Conservation (phyloP, 2,113 vertebrate species). For the Rutilus rutilus region DNA sequence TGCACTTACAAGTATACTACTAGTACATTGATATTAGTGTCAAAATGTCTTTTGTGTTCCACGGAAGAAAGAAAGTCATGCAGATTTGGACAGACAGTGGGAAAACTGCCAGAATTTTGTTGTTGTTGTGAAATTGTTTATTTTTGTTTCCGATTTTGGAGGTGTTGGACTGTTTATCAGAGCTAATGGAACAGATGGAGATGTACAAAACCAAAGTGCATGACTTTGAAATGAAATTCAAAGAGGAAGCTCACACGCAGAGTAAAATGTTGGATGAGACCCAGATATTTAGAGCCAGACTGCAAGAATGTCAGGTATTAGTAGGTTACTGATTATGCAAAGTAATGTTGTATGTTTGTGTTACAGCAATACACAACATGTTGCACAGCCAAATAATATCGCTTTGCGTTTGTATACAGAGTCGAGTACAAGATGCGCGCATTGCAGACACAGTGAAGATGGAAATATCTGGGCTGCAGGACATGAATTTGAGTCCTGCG, state of each 20-base stretch:
- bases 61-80: neutral
- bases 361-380: neutral
- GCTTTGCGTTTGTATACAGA: conserved; percentile 9
- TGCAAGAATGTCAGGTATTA: conserved; percentile 52
- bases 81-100: neutral
- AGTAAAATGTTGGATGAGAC: conserved; percentile 36
- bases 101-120: neutral
- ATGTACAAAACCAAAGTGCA: conserved; percentile 21
- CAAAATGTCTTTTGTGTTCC: neutral
- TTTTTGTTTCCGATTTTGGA: conserved; percentile 15
- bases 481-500: conserved; percentile 30
- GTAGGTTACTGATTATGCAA: neutral
- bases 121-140: neutral
- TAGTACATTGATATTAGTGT: no score
- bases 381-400: neutral
- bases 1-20: no score
- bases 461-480: conserved; percentile 42
- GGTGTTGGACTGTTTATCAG: conserved; percentile 44
- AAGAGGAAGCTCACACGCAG: conserved; percentile 31
- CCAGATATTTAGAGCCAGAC: conserved; percentile 37
- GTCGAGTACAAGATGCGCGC: neutral
- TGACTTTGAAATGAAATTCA: conserved; percentile 41
- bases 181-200: conserved; percentile 39
- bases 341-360: neutral
- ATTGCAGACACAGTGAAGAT: conserved; percentile 35